These are phyloP conservation scores for Calliopum simillimum DNA, from an alignment of 2,888 invertebrate species.

Conservation along the genomic window DNA sequence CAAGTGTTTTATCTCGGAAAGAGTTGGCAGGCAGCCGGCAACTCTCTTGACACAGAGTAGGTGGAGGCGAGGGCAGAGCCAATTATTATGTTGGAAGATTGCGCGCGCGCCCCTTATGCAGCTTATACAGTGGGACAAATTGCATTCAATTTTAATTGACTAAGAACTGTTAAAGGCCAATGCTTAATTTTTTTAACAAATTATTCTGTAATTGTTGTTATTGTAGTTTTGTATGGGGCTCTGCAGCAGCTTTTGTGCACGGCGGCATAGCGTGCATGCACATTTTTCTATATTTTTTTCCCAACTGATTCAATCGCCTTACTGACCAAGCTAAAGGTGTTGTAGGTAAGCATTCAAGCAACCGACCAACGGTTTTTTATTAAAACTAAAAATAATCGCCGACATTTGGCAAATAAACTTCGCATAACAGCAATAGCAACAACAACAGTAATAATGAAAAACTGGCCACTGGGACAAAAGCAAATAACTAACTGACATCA, in stretches of 20 bases:
- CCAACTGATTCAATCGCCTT: too few species aligned
- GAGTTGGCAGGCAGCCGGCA: constrained; percentile 12
- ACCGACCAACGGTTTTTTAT: background rate
- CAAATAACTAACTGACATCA: constrained; percentile 10
- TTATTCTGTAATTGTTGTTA: background rate
- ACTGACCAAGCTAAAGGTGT: too few species aligned
- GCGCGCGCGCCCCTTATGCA: background rate
- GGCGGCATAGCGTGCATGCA: too few species aligned
- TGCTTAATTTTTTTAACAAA: background rate
- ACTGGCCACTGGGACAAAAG: constrained; percentile 16
- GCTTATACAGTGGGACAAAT: constrained; percentile 18
- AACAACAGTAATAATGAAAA: background rate
- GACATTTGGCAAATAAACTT: background rate
- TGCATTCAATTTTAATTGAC: constrained; percentile 10
- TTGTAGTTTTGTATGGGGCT: background rate
- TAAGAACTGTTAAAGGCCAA: background rate
- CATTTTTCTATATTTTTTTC: too few species aligned
- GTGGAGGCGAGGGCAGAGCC: background rate
- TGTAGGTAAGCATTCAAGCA: too few species aligned
- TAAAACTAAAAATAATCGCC: background rate
- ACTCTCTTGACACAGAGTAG: background rate
- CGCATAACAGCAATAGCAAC: too few species aligned
- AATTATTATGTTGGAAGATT: constrained; percentile 6
- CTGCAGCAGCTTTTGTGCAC: too few species aligned
- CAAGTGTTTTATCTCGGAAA: background rate